These are phyloP conservation scores for Chymomyza amoena DNA, from an alignment of 2,888 invertebrate species.

Conservation along the genomic window DNA sequence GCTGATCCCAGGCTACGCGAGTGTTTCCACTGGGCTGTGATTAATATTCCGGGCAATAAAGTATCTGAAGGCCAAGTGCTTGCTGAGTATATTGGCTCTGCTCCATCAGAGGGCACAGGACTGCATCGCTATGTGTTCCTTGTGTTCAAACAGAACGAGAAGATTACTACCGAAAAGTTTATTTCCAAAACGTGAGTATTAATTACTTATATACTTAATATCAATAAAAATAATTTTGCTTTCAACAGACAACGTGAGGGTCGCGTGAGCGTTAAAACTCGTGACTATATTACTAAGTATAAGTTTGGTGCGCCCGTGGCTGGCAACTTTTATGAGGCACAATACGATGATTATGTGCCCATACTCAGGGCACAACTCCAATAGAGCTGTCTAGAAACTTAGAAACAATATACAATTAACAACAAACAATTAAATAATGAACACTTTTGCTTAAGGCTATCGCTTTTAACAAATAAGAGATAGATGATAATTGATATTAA, in stretches of 20 bases:
- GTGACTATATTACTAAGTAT: constrained; percentile 87
- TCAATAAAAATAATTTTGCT: constrained; percentile 40
- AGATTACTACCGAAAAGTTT: constrained; percentile 66
- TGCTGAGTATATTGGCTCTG: constrained; percentile 90
- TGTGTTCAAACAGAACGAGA: constrained; percentile 84
- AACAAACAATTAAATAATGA: no score
- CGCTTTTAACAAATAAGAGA: no score
- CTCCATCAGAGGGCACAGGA: constrained; percentile 88
- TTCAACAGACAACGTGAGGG: constrained; percentile 77
- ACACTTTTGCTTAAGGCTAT: no score
- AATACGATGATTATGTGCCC: constrained; percentile 90
- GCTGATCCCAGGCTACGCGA: constrained; percentile 88
- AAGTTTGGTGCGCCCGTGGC: constrained; percentile 87
- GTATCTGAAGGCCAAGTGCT: constrained; percentile 86
- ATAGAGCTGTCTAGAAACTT: constrained; percentile 33
- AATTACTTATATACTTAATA: neutral
- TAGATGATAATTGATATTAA: no score
- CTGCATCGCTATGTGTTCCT: constrained; percentile 90
- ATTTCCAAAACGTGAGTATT: constrained; percentile 62
- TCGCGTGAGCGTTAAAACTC: constrained; percentile 83
- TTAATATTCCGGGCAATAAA: constrained; percentile 88
- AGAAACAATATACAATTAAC: no score
- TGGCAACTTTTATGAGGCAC: constrained; percentile 89
- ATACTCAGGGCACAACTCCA: constrained; percentile 76
- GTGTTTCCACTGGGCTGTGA: constrained; percentile 95